Evolutionary conservation across 1,140 invertebrate species (phyloP).

Genomic region (Danaus melanippus): DNA sequence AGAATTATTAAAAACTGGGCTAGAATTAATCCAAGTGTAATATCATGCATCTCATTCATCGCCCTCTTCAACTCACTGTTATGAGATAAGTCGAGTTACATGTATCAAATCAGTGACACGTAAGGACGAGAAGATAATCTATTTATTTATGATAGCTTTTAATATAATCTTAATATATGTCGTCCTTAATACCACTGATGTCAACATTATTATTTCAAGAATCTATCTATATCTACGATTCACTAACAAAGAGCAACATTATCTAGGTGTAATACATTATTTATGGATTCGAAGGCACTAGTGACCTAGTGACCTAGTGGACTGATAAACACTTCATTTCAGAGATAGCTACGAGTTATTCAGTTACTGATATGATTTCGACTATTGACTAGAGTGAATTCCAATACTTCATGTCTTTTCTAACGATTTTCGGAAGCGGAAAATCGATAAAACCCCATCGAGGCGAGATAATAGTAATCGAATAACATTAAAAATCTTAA

Average conservation of each 20-base stretch:
- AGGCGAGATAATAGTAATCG: conserved; percentile 16
- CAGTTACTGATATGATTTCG: conserved; percentile 45
- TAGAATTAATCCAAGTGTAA: conserved; percentile 19
- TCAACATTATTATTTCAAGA: conserved; percentile 13
- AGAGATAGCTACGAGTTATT: conserved; percentile 12
- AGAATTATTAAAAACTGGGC: conserved; percentile 24
- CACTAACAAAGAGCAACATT: conserved; percentile 63
- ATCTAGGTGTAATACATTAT: conserved; percentile 2
- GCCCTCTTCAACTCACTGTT: conserved; percentile 15
- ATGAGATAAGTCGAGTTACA: conserved; percentile 3
- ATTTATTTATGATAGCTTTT: conserved; percentile 1
- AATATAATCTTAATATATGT: conserved; percentile 12
- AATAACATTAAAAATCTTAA: conserved; percentile 38
- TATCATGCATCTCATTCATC: conserved; percentile 46
- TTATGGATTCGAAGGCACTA: conserved; percentile 53
- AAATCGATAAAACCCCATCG: conserved; percentile 17
- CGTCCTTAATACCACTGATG: no score
- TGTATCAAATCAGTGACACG: conserved; percentile 18
- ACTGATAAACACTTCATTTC: conserved; percentile 16
- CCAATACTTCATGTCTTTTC: conserved; percentile 43
- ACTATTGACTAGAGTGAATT: conserved; percentile 58
- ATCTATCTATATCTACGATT: conserved; percentile 38
- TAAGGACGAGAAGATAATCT: conserved; percentile 7
- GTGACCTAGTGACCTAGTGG: conserved; percentile 57
- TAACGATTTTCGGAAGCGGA: conserved; percentile 26